These are phyloP conservation scores for Stylophora pistillata DNA, from an alignment of 64 coral and sea anemone genomes.

Conservation along the genomic window DNA sequence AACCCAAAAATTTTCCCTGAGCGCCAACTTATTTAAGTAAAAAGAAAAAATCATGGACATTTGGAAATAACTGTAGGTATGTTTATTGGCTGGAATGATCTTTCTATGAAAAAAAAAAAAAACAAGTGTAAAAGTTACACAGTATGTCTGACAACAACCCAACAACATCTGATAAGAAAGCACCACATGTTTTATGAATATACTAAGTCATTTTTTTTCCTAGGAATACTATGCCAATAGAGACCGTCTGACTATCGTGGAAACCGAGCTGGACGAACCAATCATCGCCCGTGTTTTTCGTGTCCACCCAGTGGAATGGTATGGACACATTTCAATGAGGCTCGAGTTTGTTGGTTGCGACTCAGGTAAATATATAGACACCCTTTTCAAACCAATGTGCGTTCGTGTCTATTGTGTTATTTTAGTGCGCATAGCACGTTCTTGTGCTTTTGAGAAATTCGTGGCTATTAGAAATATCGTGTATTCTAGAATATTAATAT, in stretches of 20 bases:
- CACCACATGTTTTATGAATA: neutral
- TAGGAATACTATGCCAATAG: constrained; percentile 37
- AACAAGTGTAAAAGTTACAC: too few species aligned
- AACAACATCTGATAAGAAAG: neutral
- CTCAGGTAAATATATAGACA: neutral
- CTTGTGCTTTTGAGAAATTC: too few species aligned
- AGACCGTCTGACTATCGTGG: neutral
- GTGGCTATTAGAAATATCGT: too few species aligned
- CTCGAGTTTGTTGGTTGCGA: constrained; percentile 40
- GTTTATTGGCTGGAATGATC: too few species aligned
- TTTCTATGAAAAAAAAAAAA: too few species aligned
- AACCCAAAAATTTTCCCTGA: too few species aligned
- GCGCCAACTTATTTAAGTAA: too few species aligned
- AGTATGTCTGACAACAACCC: neutral
- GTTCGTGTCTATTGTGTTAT: too few species aligned
- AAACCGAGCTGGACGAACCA: neutral
- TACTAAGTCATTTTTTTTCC: neutral
- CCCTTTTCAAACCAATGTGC: neutral
- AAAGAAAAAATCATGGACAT: too few species aligned
- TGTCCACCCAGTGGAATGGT: constrained; percentile 4
- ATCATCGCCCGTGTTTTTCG: constrained; percentile 37
- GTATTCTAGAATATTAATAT: too few species aligned
- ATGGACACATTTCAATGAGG: constrained; percentile 28
- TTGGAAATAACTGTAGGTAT: too few species aligned
- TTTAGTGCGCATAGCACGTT: too few species aligned